Percentiles rank a stretch among this genome's conserved stretches.
phyloP scores from a whole-genome alignment of 2,888 invertebrate species.

The Cataglyphis rosenhaueri region DNA sequence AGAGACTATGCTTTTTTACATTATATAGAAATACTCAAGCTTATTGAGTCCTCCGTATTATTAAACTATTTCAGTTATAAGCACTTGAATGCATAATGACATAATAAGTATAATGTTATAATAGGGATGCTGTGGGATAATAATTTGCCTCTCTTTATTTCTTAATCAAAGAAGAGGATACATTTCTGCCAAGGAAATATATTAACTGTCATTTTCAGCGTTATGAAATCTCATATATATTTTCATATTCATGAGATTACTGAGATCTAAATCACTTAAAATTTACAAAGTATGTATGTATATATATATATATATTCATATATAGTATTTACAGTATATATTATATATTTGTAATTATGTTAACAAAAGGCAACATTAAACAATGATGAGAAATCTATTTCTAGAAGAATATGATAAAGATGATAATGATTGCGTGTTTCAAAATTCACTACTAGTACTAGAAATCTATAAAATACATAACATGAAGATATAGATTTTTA shows the following conservation, averaged over 20 bases:
- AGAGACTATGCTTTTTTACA: constrained; percentile 65
- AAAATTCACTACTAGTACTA: too few species aligned
- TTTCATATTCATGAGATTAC: constrained; percentile 25
- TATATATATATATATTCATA: constrained; percentile 15
- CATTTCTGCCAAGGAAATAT: constrained; percentile 45
- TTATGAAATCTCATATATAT: constrained; percentile 37
- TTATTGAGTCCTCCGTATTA: constrained; percentile 57
- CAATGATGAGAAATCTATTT: constrained; percentile 39
- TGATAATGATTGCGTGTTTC: constrained; percentile 5
- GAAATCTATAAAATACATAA: too few species aligned
- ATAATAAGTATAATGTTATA: constrained; percentile 34
- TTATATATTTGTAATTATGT: constrained; percentile 40
- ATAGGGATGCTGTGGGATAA: constrained; percentile 32
- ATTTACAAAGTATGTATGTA: constrained; percentile 37
- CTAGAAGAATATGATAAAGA: constrained; percentile 20
- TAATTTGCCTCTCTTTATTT: constrained; percentile 55
- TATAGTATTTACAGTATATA: constrained; percentile 43
- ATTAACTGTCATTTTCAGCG: constrained; percentile 29
- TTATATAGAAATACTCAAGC: constrained; percentile 63
- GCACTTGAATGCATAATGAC: constrained; percentile 53
- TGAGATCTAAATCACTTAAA: constrained; percentile 42
- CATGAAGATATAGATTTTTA: too few species aligned
- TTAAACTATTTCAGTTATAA: constrained; percentile 58
- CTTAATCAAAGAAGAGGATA: constrained; percentile 55
- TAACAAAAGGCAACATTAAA: constrained; percentile 41